Evolutionary conservation across 2,888 invertebrate genomes (phyloP).

Genomic region (Habrosyne pyritoides): DNA sequence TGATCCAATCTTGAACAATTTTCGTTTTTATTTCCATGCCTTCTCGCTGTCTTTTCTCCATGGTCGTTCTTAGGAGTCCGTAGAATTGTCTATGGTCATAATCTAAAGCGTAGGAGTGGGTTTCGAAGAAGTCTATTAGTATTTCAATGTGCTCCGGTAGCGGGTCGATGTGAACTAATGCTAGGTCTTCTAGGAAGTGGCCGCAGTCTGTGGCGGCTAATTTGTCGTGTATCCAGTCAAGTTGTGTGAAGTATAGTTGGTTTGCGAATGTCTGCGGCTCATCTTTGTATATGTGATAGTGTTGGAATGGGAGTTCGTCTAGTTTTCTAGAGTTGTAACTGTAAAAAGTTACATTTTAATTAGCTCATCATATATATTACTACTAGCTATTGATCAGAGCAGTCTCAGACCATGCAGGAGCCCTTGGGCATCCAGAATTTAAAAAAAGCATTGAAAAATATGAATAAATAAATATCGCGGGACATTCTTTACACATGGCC

Average conservation of each 20-base stretch:
- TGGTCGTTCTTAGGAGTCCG: conserved; percentile 81
- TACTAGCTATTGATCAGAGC: too few species aligned
- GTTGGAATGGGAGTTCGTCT: conserved; percentile 92
- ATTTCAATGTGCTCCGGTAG: conserved; percentile 81
- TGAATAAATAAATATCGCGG: too few species aligned
- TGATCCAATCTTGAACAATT: conserved; percentile 73
- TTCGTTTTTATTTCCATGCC: conserved; percentile 60
- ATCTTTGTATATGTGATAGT: conserved; percentile 84
- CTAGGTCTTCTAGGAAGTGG: conserved; percentile 90
- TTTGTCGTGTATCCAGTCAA: conserved; percentile 91
- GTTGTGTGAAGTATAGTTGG: conserved; percentile 88
- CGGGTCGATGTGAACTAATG: conserved; percentile 77
- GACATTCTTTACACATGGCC: too few species aligned
- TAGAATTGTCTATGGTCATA: conserved; percentile 93
- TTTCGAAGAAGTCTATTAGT: conserved; percentile 87
- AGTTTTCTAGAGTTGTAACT: conserved; percentile 92
- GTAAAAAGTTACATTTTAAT: conserved; percentile 16
- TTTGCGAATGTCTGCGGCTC: conserved; percentile 84
- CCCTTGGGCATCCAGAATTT: too few species aligned
- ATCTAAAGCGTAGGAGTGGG: conserved; percentile 88
- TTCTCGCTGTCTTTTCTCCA: conserved; percentile 66
- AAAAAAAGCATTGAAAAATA: too few species aligned
- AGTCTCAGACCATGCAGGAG: too few species aligned
- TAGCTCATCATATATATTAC: too few species aligned
- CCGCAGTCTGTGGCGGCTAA: conserved; percentile 90